A percentile compares a stretch with the other conserved stretches of the same genome.
These are phyloP conservation scores for Myiagra hebetior DNA, from an alignment of 2,113 vertebrate species.

Conservation along the genomic window DNA sequence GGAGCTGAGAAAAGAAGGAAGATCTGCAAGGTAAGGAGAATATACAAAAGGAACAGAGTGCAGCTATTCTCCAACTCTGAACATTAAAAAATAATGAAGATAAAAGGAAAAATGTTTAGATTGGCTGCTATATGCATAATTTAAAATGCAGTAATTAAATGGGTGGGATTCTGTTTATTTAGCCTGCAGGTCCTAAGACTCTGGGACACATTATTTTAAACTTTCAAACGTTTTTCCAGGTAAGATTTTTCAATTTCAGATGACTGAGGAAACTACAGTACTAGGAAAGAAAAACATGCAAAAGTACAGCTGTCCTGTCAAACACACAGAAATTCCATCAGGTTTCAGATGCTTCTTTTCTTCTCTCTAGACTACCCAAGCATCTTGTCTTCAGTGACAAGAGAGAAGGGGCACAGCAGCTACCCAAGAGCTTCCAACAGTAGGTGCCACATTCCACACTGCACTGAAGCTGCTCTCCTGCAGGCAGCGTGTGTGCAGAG, in stretches of 20 bases:
- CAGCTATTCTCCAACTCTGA: neutral
- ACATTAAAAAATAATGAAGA: neutral
- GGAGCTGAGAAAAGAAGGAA: neutral
- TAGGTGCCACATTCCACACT: neutral
- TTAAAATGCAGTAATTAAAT: neutral
- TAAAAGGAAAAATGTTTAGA: neutral
- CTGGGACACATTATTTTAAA: neutral
- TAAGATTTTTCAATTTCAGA: neutral
- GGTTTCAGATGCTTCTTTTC: neutral
- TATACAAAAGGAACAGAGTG: neutral
- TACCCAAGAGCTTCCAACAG: neutral
- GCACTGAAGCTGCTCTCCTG: neutral
- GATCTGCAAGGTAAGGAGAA: neutral
- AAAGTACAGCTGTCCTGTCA: neutral
- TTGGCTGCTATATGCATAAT: neutral
- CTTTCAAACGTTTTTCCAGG: neutral
- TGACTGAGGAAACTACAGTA: neutral
- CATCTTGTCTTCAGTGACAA: neutral
- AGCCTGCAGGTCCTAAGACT: neutral
- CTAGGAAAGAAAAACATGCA: neutral
- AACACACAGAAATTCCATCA: neutral
- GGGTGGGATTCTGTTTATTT: neutral
- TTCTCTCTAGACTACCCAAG: neutral
- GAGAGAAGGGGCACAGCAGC: neutral
- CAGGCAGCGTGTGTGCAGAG: neutral